A percentile compares a stretch with the other conserved stretches of the same genome.
Evolutionary conservation across 2,113 vertebrate genomes (phyloP).

Genomic region (Rostratula benghalensis): DNA sequence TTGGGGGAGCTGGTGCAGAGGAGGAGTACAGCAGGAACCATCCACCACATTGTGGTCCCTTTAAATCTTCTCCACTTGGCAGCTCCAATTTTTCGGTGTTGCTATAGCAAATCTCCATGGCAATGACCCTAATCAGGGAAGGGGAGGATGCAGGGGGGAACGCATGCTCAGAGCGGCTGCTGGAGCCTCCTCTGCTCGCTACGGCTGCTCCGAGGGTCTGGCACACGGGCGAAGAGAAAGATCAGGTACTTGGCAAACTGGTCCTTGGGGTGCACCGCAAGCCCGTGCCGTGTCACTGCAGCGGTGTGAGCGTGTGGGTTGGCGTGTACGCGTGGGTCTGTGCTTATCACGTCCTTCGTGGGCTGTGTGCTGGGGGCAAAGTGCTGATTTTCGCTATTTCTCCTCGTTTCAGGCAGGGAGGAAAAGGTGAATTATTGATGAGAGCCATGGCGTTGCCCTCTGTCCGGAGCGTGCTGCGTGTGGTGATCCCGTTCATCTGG

Average conservation of each 20-base stretch:
- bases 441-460: neutral
- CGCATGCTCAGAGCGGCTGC: slow-evolving; percentile 62
- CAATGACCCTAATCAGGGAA: slow-evolving; percentile 55
- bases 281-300: accelerated
- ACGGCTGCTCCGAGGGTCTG: slow-evolving; percentile 16
- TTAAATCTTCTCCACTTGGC: slow-evolving; percentile 66
- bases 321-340: accelerated
- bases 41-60: slow-evolving; percentile 21
- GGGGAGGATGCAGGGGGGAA: slow-evolving; percentile 8
- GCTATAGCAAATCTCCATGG: slow-evolving; percentile 67
- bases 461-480: neutral
- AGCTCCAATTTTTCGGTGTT: slow-evolving; percentile 52
- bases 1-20: neutral
- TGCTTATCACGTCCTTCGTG: accelerated
- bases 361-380: neutral
- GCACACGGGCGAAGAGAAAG: neutral
- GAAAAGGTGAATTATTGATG: neutral
- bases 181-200: slow-evolving; percentile 26
- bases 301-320: accelerated
- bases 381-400: neutral
- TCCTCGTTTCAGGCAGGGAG: slow-evolving; percentile 1
- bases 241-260: slow-evolving; percentile 37
- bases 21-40: neutral
- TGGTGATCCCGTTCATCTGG: slow-evolving; percentile 65
- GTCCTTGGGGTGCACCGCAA: neutral